Percentiles rank a stretch among this genome's conserved stretches.
Evolutionary conservation across 1,140 invertebrate genomes (phyloP).

Genomic region (Triops longicaudatus): DNA sequence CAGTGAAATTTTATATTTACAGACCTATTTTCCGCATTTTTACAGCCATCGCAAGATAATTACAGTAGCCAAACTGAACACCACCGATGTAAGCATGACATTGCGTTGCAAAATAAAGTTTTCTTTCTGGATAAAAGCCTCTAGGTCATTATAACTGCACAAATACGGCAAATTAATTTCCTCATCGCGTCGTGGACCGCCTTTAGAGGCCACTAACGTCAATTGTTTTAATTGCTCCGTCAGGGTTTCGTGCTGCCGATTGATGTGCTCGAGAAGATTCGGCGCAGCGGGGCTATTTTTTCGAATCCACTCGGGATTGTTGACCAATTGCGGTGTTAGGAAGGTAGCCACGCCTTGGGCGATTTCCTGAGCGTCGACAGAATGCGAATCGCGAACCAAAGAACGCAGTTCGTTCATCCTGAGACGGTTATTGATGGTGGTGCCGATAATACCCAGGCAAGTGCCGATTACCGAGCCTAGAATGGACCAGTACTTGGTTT

Average conservation of each 20-base stretch:
- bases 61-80: not conserved
- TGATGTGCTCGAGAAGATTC: not conserved
- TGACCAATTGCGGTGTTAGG: not conserved
- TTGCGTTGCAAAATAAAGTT: not conserved
- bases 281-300: not conserved
- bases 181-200: not conserved
- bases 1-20: constrained; percentile 2
- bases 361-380: not conserved
- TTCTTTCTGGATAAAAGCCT: not conserved
- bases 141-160: not conserved
- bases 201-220: not conserved
- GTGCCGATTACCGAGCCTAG: constrained; percentile 61
- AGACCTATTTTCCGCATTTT: not conserved
- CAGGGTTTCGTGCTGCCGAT: not conserved
- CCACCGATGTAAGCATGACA: not conserved
- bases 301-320: not conserved
- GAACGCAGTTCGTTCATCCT: constrained; percentile 55
- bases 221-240: not conserved
- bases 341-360: not conserved
- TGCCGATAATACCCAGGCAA: constrained; percentile 55
- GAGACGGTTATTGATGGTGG: constrained; percentile 53
- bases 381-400: constrained; percentile 43
- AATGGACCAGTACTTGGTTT: constrained; percentile 69
- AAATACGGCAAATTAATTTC: not conserved
- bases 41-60: not conserved